Base-by-base conservation (phyloP, 2,797 vertebrate species). In the Rhinella marina region DNA sequence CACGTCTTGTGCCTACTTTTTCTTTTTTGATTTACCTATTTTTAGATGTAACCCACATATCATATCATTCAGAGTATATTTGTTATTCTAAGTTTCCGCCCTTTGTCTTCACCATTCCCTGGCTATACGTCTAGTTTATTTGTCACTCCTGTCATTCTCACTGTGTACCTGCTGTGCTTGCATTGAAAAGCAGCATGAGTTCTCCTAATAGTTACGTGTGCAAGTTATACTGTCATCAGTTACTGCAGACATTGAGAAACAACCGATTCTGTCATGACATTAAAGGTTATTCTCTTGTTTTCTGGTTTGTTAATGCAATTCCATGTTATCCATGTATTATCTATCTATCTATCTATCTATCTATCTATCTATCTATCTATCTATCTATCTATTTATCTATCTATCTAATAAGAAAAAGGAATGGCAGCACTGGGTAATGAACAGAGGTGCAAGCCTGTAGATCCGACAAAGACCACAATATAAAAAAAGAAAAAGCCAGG, bases 61-160 rank as follows among this genome's bases (percentile, higher is more conserved):
- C 27, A 54, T 7, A 84, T 72, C 7, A 57, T 27, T 73, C 54
- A 1, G 27, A 73, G 27, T 32, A 75, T 29, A 73, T 73, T 84
- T 84, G 70, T 54, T 84, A 68, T 54, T 82, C 27, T 70, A n/a
- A n/a, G 54, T 56, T 80, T 19, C 21, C 21, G 21, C 62, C 80
- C 50, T 77, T 56, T 16, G 21, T 72, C 52, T 73, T 84, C 66
- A 59, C 41, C 56, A 29, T 32, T 72, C 29, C 6, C 54, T 73
- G 29, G 68, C 54, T 73, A 54, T 84, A 56, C n/a, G 29, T 84
- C 82, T 84, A 52, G 66, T n/a, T 73, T 73, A 84, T 84, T 84
- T 84, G 82, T 84, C 82, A 84, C 52, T 84, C 27, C 54, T 84
- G 82, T 84, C 82, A 75, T 73, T 73, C 54, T 59, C 82, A 25